A percentile compares a stretch with the other conserved stretches of the same genome.
phyloP scores from a whole-genome alignment of 2,113 vertebrate species.

The Aspiorhynchus laticeps region DNA sequence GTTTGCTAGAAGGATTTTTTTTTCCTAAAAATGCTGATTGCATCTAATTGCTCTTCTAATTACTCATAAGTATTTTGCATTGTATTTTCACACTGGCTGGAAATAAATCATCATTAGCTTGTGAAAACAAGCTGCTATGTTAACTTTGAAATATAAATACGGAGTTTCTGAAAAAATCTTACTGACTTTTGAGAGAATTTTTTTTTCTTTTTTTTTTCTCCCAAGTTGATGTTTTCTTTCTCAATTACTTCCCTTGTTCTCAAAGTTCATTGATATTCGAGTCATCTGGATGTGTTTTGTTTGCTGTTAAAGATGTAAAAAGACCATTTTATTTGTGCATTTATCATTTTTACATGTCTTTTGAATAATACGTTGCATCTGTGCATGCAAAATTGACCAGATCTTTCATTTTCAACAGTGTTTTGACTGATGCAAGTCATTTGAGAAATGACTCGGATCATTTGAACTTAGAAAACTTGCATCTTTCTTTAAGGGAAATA shows the following conservation, averaged over 20 bases:
- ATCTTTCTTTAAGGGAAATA: neutral
- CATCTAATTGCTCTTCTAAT: neutral
- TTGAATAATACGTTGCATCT: neutral
- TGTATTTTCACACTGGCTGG: neutral
- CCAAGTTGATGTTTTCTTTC: neutral
- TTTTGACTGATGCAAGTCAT: slow-evolving; percentile 8
- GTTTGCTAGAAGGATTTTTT: neutral
- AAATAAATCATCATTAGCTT: neutral
- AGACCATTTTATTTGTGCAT: neutral
- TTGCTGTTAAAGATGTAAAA: neutral
- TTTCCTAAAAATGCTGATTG: neutral
- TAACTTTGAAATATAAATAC: neutral
- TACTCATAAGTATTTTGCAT: neutral
- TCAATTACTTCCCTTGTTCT: neutral
- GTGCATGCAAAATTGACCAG: neutral
- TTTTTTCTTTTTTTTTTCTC: neutral
- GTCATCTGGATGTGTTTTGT: neutral
- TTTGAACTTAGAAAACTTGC: neutral
- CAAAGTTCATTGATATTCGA: neutral
- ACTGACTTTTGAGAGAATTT: neutral
- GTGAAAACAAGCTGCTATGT: neutral
- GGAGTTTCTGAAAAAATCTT: neutral
- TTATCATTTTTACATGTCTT: neutral
- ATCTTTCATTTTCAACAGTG: slow-evolving; percentile 17
- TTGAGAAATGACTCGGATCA: neutral